Base-by-base conservation (phyloP, 37 sponge, comb jelly and placozoan species). In the Tethya wilhelma region DNA sequence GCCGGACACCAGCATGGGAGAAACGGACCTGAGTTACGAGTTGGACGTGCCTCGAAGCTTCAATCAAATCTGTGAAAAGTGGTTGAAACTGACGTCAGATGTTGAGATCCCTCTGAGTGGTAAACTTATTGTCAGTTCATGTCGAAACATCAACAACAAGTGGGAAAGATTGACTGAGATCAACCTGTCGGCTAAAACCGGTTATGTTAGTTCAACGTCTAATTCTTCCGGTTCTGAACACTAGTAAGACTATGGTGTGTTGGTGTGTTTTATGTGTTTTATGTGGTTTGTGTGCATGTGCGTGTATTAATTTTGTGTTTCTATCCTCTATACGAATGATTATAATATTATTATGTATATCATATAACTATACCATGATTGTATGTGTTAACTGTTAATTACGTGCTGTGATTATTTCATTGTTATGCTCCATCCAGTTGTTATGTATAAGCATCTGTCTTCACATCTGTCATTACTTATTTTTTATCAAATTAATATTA, bases 121-220 rank as follows among this genome's bases (percentile, higher is more conserved):
- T 30, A 85, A 77, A 38, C 30, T 85, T 49, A 44, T 38, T 32
- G 53, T 85, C 23, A 71, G 37, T 19, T 59, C 38, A 4, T 78
- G 71, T 49, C 38, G 66, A 30, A 38, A n/a, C 30, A 20, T 58
- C n/a, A 39, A 23, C 12, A 25, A 39, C 26, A 1, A 38, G 7
- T 78, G 71, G 71, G 86, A 85, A 44, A 30, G 1, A 5, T 44
- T 85, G 5, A 29, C 71, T 5, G 69, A 85, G 33, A 40, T 85
- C 0, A 77, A 69, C 49, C 44, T 85, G 14, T 77, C 86, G 7
- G 45, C 63, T 14, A 71, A 32, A 38, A 64, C 34, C 19, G 31
- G 62, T 43, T 4, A 9, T 46, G n/a, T n/a, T 32, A 1, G 32
- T 17, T 72, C 63, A 0, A 77, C 22, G 36, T 66, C 67, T 2